phyloP scores from a whole-genome alignment of 2,888 invertebrate genomes.

The Muschampia plurimacula region DNA sequence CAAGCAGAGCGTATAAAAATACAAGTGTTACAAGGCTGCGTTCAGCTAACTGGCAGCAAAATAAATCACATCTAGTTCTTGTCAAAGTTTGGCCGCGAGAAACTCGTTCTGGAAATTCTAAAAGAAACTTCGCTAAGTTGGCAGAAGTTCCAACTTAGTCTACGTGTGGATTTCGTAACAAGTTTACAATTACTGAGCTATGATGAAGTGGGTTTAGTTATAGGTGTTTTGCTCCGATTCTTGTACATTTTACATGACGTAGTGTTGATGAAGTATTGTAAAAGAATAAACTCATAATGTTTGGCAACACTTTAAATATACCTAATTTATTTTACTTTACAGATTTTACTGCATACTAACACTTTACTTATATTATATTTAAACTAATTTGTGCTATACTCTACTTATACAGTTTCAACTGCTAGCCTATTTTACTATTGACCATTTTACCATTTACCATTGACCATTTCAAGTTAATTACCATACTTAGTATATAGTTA shows the following conservation, averaged over 20 bases:
- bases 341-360: too few species aligned
- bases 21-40: conserved; percentile 30
- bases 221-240: background rate
- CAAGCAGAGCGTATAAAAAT: conserved; percentile 8
- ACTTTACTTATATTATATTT: too few species aligned
- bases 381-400: too few species aligned
- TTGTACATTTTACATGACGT: background rate
- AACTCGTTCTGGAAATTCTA: conserved; percentile 33
- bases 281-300: too few species aligned
- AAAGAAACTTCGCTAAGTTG: conserved; percentile 35
- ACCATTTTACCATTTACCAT: too few species aligned
- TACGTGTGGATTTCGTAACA: conserved; percentile 37
- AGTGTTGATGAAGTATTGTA: background rate
- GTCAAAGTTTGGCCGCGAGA: conserved; percentile 26
- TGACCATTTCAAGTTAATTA: too few species aligned
- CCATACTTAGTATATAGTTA: too few species aligned
- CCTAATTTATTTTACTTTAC: too few species aligned
- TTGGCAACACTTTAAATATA: too few species aligned
- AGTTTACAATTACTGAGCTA: conserved; percentile 33
- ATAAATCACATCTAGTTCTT: conserved; percentile 35
- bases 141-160: conserved; percentile 27
- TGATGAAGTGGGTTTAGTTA: conserved; percentile 28
- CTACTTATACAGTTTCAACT: too few species aligned
- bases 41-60: conserved; percentile 31
- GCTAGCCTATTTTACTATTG: too few species aligned